Evolutionary conservation across 2,888 invertebrate genomes (phyloP).

Genomic region (Pterobdella sp.): DNA sequence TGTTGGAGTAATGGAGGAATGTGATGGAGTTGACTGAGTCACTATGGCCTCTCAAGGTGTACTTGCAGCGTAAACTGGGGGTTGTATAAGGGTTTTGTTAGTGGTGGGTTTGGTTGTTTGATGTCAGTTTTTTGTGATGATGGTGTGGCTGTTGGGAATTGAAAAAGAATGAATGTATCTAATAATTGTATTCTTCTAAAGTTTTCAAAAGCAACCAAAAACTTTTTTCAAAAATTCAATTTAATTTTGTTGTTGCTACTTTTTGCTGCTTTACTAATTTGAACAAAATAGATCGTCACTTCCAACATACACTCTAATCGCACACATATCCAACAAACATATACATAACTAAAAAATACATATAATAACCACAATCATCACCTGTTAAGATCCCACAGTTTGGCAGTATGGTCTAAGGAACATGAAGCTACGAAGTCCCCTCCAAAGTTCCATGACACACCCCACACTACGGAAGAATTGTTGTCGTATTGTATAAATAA

Average conservation of each 20-base stretch:
- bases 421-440: slow-evolving; percentile 51
- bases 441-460: slow-evolving; percentile 49
- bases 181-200: no score
- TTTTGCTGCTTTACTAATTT: no score
- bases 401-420: slow-evolving; percentile 50
- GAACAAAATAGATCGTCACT: no score
- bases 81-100: not conserved
- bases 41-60: slow-evolving; percentile 49
- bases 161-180: not conserved
- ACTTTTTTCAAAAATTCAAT: no score
- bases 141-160: not conserved
- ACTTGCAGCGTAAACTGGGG: slow-evolving; percentile 47
- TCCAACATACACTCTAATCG: not conserved
- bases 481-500: not conserved
- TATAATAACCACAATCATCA: not conserved
- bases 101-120: not conserved
- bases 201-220: no score
- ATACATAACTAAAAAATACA: not conserved
- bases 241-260: no score
- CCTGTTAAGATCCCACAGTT: slow-evolving; percentile 51
- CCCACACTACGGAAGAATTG: slow-evolving; percentile 45
- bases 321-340: not conserved
- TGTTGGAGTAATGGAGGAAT: slow-evolving; percentile 51
- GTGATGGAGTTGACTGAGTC: slow-evolving; percentile 51
- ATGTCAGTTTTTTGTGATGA: not conserved